phyloP scores from a whole-genome alignment of 64 coral and sea anemone genomes.

The Platygyra sinensis region DNA sequence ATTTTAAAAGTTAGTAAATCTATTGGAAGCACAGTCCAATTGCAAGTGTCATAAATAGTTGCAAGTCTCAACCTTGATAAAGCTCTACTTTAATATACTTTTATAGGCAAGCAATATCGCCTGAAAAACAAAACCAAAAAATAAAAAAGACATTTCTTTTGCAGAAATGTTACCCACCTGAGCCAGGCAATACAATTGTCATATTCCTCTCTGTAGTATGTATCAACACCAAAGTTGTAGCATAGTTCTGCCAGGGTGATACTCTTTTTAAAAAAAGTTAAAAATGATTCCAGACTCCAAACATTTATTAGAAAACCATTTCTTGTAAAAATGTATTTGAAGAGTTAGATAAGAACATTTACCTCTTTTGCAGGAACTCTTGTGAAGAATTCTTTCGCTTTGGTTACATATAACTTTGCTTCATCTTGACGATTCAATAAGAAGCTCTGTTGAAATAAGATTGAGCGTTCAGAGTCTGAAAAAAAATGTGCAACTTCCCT shows the following conservation, averaged over 20 bases:
- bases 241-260: slow-evolving; percentile 68
- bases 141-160: neutral
- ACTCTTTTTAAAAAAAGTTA: slow-evolving; percentile 38
- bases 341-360: neutral
- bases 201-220: slow-evolving; percentile 84
- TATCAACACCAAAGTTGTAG: slow-evolving; percentile 98
- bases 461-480: no score
- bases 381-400: slow-evolving; percentile 72
- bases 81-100: no score
- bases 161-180: slow-evolving; percentile 42
- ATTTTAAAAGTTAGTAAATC: no score
- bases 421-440: slow-evolving; percentile 56
- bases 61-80: no score
- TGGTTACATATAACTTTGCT: slow-evolving; percentile 58
- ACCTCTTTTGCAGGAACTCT: slow-evolving; percentile 84
- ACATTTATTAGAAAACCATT: neutral
- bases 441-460: slow-evolving; percentile 49
- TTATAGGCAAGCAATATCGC: no score
- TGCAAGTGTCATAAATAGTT: no score
- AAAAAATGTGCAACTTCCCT: no score
- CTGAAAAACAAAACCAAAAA: no score
- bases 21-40: no score
- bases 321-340: neutral
- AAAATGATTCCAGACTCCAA: neutral
- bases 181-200: slow-evolving; percentile 82